Conservation (phyloP, 2,888 invertebrate species). For the Poecilus cupreus region DNA sequence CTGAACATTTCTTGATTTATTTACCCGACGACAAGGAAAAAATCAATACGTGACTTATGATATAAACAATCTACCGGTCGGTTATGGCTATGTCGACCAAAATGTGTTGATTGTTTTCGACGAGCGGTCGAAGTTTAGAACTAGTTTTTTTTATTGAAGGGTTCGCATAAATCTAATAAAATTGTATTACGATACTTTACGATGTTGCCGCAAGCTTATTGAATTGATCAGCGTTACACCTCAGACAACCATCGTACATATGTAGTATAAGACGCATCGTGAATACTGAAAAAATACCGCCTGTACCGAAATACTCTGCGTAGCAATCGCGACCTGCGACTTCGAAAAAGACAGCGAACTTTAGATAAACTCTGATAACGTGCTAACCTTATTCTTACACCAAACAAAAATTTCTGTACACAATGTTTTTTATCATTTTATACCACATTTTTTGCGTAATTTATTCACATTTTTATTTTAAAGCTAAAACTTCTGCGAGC, state of each 20-base stretch:
- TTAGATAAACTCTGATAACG: constrained; percentile 35
- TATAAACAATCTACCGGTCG: background rate
- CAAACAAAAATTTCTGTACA: constrained; percentile 13
- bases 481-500: background rate
- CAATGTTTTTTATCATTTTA: background rate
- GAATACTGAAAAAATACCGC: constrained; percentile 27
- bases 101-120: background rate
- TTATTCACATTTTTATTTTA: background rate
- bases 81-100: background rate
- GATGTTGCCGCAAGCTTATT: background rate
- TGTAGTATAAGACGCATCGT: constrained; percentile 24
- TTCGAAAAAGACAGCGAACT: constrained; percentile 16
- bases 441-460: background rate
- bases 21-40: background rate
- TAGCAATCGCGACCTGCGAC: constrained; percentile 5
- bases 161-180: no score
- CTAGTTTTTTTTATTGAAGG: no score
- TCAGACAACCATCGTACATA: constrained; percentile 9
- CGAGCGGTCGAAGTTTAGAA: no score
- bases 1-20: background rate
- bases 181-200: no score
- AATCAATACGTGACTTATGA: background rate
- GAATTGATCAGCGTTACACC: constrained; percentile 1
- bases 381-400: constrained; percentile 5
- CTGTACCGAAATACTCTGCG: constrained; percentile 23